Evolutionary conservation across 2,797 vertebrate species (phyloP).

Genomic region (Champsocephalus esox): DNA sequence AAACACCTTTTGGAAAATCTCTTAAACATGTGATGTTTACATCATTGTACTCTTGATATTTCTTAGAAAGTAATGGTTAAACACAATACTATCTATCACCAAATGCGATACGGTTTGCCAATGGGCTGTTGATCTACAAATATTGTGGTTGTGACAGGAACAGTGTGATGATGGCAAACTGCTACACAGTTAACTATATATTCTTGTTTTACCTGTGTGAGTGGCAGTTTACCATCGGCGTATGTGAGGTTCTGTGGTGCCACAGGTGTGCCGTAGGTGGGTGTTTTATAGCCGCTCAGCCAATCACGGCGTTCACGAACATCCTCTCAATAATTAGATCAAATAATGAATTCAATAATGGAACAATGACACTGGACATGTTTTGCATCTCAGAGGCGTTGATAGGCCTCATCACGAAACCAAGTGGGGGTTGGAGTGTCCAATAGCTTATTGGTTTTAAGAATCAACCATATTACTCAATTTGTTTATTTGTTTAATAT

Average conservation of each 20-base stretch:
- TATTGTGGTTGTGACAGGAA: constrained; percentile 55
- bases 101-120: constrained; percentile 24
- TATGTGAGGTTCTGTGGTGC: constrained; percentile 35
- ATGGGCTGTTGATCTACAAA: constrained; percentile 41
- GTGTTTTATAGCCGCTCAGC: constrained; percentile 44
- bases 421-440: constrained; percentile 54
- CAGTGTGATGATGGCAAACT: not conserved
- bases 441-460: constrained; percentile 53
- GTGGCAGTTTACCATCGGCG: constrained; percentile 59
- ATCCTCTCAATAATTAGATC: constrained; percentile 58
- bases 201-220: constrained; percentile 35
- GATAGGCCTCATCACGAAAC: constrained; percentile 72
- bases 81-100: not conserved
- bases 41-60: not conserved
- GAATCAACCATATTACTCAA: constrained; percentile 21
- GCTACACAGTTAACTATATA: too few species aligned
- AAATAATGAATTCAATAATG: constrained; percentile 67
- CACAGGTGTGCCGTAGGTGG: constrained; percentile 71
- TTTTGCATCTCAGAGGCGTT: constrained; percentile 78
- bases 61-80: constrained; percentile 22
- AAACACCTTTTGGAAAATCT: not conserved
- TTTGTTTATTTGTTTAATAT: not conserved
- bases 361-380: constrained; percentile 53
- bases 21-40: not conserved
- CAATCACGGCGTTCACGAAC: constrained; percentile 31